A percentile compares a stretch with the other conserved stretches of the same genome.
Conservation (phyloP, 2,797 vertebrate species). For the Tragelaphus eurycerus region DNA sequence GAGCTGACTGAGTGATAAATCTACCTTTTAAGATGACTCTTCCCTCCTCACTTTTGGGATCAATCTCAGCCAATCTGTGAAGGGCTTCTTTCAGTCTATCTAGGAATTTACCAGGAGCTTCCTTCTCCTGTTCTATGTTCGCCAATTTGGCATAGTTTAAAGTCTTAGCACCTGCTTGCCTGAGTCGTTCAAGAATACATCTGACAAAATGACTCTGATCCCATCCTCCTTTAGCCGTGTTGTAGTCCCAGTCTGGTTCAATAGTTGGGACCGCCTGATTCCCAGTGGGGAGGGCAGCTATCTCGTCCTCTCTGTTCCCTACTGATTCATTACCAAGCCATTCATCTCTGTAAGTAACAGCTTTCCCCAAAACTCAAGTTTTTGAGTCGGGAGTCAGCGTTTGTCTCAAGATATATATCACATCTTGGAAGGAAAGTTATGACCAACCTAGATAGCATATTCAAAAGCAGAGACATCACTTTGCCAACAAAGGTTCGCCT, state of each 20-base stretch:
- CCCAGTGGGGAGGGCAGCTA: neutral
- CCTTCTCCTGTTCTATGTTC: neutral
- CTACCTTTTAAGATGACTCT: neutral
- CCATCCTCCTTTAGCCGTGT: fast-evolving
- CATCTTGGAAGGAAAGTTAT: neutral
- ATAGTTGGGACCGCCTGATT: neutral
- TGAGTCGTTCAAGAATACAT: neutral
- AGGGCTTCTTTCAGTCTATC: neutral
- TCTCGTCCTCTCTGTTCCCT: neutral
- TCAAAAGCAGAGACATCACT: too few relatives aligned
- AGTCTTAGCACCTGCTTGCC: neutral
- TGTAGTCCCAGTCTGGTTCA: neutral
- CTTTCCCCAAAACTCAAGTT: neutral
- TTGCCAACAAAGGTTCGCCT: too few relatives aligned
- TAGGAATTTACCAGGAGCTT: neutral
- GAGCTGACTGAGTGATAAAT: neutral
- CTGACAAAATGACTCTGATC: neutral
- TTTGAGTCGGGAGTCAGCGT: neutral
- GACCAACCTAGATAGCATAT: too few relatives aligned
- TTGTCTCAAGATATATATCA: neutral
- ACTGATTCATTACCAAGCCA: neutral
- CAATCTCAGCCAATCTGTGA: neutral
- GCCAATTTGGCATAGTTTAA: too few relatives aligned
- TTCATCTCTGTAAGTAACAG: neutral
- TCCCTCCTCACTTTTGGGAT: neutral